These are phyloP conservation scores for Ptychobarbus kaznakovi DNA, from an alignment of 2,797 vertebrate genomes.

Conservation along the genomic window DNA sequence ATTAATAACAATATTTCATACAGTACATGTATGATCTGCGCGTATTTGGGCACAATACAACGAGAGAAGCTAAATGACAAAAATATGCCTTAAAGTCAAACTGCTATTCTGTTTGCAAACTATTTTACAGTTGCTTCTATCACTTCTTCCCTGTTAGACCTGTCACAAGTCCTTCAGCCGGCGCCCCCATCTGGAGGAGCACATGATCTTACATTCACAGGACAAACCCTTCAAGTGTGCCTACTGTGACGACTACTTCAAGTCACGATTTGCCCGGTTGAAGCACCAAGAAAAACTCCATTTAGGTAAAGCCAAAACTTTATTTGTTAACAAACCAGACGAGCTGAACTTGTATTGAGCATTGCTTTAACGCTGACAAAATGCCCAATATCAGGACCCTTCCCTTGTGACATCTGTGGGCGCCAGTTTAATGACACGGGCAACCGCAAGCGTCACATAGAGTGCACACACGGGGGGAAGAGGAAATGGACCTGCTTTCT, in stretches of 20 bases:
- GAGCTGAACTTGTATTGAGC: background rate
- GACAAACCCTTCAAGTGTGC: conserved; percentile 97
- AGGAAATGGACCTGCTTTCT: conserved; percentile 97
- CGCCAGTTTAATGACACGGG: conserved; percentile 97
- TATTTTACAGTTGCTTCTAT: background rate
- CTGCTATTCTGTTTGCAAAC: background rate
- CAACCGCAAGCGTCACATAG: conserved; percentile 95
- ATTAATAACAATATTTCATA: too few relatives aligned
- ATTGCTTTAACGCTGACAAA: background rate
- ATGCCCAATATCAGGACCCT: conserved; percentile 82
- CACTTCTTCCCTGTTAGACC: conserved; percentile 75
- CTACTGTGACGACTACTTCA: conserved; percentile 96
- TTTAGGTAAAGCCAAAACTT: conserved; percentile 78
- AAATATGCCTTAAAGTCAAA: background rate
- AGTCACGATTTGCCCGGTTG: conserved; percentile 92
- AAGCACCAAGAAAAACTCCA: conserved; percentile 98
- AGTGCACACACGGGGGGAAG: conserved; percentile 97
- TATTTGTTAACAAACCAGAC: background rate
- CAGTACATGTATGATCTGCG: too few relatives aligned
- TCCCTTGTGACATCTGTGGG: conserved; percentile 98
- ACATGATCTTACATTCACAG: conserved; percentile 98
- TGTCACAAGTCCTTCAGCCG: conserved; percentile 96
- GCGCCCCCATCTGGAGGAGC: conserved; percentile 94
- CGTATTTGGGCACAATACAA: background rate
- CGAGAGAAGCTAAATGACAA: too few relatives aligned